Conservation (phyloP, 2,888 invertebrate species). For the Palloptera scutellata region DNA sequence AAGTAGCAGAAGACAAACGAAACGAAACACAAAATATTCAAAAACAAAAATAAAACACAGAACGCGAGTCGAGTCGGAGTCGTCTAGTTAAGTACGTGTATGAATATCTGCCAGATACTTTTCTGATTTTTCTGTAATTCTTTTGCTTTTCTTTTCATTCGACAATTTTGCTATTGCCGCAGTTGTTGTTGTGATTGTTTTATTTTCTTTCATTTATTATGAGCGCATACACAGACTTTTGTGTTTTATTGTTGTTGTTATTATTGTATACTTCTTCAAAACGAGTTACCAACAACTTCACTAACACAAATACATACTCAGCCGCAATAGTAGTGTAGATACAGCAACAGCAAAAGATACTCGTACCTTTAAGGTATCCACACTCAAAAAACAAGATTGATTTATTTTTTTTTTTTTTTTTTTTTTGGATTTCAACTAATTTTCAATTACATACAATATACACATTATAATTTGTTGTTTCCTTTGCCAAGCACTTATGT, state of each 20-base stretch:
- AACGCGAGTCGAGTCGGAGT: not conserved
- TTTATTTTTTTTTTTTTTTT: too few species aligned
- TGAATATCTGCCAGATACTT: slow-evolving; percentile 4
- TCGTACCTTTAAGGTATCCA: slow-evolving; percentile 52
- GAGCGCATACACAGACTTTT: slow-evolving; percentile 18
- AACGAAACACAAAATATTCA: not conserved
- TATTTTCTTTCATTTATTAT: slow-evolving; percentile 8
- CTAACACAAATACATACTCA: slow-evolving; percentile 33
- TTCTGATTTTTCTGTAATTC: slow-evolving; percentile 24
- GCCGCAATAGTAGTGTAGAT: slow-evolving; percentile 41
- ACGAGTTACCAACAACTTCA: slow-evolving; percentile 52
- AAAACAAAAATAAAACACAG: not conserved
- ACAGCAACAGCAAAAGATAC: slow-evolving; percentile 41
- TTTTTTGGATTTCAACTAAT: slow-evolving; percentile 7
- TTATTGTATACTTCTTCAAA: slow-evolving; percentile 37
- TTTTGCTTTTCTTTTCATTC: slow-evolving; percentile 37
- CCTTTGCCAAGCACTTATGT: too few species aligned
- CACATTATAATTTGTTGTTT: too few species aligned
- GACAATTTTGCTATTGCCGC: slow-evolving; percentile 43
- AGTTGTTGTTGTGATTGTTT: slow-evolving; percentile 42
- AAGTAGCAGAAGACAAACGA: not conserved
- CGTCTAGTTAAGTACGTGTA: not conserved
- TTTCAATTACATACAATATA: too few species aligned
- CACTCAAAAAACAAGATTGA: slow-evolving; percentile 41
- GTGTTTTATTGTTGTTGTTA: slow-evolving; percentile 26